Evolutionary conservation across 2,113 vertebrate genomes (phyloP).

Genomic region (Prunella fulvescens): DNA sequence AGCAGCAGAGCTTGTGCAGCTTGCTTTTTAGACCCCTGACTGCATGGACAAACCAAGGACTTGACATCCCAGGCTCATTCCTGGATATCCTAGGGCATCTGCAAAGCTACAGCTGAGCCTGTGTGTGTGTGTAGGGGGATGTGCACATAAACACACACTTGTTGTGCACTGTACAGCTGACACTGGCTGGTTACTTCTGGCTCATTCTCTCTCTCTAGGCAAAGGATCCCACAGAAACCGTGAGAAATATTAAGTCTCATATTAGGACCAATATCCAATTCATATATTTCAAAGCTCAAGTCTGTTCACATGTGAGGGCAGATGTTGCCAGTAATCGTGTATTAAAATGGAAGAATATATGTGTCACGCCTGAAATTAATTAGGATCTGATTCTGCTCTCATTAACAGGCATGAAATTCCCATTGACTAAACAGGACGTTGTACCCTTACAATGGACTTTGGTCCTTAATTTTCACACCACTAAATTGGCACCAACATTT

Average conservation of each 20-base stretch:
- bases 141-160: not conserved
- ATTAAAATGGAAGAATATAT: not conserved
- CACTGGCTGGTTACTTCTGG: not conserved
- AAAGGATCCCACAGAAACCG: not conserved
- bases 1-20: not conserved
- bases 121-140: no score
- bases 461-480: not conserved
- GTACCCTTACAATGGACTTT: not conserved
- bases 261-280: not conserved
- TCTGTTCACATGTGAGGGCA: not conserved
- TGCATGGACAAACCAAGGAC: not conserved
- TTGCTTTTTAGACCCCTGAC: not conserved
- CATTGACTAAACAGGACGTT: not conserved
- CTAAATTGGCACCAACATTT: not conserved
- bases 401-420: not conserved
- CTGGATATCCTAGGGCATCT: not conserved
- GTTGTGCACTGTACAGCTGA: not conserved
- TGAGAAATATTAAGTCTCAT: not conserved
- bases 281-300: not conserved
- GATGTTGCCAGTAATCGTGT: not conserved
- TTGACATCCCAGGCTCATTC: not conserved
- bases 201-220: not conserved
- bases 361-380: constrained; percentile 19
- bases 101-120: not conserved
- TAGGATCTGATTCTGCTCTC: not conserved